A percentile compares a stretch with the other conserved stretches of the same genome.
phyloP scores from a whole-genome alignment of 2,113 vertebrate genomes.

The Nannospalax galili region DNA sequence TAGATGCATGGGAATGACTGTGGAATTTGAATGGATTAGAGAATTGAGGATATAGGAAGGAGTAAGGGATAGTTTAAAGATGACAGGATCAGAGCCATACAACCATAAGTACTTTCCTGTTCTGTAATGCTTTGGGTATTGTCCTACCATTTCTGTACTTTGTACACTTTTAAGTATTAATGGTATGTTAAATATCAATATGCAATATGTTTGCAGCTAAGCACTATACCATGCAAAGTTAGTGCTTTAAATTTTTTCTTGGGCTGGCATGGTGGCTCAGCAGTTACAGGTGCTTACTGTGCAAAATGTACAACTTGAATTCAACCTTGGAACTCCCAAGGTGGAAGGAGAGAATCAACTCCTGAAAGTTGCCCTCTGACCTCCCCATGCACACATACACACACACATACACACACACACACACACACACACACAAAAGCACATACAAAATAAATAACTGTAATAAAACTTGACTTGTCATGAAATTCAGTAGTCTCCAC shows the following conservation, averaged over 20 bases:
- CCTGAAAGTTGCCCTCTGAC: neutral
- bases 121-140: neutral
- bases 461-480: neutral
- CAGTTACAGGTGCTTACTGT: no score
- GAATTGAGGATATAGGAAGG: neutral
- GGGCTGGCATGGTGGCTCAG: neutral
- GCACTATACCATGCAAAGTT: neutral
- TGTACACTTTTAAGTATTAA: neutral
- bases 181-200: conserved; percentile 28
- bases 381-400: neutral
- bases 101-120: neutral
- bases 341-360: neutral
- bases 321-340: neutral
- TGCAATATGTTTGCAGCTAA: neutral
- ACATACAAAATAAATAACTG: neutral
- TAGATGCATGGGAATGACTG: neutral
- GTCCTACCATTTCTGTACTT: conserved; percentile 23
- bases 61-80: neutral
- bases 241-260: conserved; percentile 9
- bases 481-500: conserved; percentile 11
- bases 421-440: neutral
- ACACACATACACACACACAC: neutral
- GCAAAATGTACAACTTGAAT: neutral
- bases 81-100: neutral
- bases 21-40: conserved; percentile 37